Conservation (phyloP, 2,113 vertebrate species). For the Phaetusa simplex region DNA sequence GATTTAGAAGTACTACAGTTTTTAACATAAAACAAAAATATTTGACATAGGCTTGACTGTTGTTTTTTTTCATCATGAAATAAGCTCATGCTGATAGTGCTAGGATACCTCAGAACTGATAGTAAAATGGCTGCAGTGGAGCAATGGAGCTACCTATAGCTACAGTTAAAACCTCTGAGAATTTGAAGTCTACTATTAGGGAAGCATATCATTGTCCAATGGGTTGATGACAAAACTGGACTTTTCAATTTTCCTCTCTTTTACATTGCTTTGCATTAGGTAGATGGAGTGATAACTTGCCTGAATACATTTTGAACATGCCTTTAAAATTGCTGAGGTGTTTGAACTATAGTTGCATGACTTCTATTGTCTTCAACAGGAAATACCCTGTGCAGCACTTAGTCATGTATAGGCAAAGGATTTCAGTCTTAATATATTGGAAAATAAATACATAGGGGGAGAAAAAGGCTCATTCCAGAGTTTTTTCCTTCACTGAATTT, state of each 20-base stretch:
- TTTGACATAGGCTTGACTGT: background rate
- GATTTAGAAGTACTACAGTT: background rate
- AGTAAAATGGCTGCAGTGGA: background rate
- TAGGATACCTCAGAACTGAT: background rate
- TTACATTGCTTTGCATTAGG: background rate
- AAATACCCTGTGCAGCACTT: background rate
- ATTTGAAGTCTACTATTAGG: background rate
- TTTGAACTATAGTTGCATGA: background rate
- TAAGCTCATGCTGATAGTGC: background rate
- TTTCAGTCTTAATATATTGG: background rate
- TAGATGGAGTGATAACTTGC: rapidly evolving
- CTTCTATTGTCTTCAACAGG: background rate
- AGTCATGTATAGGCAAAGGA: background rate
- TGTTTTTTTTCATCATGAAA: background rate
- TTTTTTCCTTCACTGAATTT: background rate
- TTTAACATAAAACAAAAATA: background rate
- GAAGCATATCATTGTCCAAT: background rate
- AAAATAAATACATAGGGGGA: background rate
- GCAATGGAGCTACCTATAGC: background rate
- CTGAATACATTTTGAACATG: background rate
- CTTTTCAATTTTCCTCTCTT: background rate
- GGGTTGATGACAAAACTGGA: background rate
- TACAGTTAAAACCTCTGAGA: background rate
- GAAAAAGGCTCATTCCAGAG: background rate
- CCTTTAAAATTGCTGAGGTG: background rate